These are phyloP conservation scores for Microctenopoma steveboyesi DNA, from an alignment of 2,797 vertebrate species.

Conservation along the genomic window DNA sequence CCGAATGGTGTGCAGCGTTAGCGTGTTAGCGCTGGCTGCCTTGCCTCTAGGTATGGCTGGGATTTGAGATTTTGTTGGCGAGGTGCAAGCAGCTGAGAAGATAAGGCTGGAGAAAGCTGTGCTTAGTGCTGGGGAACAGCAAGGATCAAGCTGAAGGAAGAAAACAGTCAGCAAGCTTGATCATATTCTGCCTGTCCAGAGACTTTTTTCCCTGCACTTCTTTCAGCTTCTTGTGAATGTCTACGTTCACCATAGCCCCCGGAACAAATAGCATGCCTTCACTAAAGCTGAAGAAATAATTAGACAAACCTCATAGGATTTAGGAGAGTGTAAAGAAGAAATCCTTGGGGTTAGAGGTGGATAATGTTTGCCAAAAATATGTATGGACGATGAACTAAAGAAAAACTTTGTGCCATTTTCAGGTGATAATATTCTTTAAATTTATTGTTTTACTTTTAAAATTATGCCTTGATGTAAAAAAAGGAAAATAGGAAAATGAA, in stretches of 20 bases:
- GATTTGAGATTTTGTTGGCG: constrained; percentile 73
- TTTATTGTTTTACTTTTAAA: neutral
- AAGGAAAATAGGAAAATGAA: too few species aligned
- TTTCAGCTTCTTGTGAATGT: constrained; percentile 42
- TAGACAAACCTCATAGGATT: constrained; percentile 61
- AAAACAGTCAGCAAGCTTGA: constrained; percentile 55
- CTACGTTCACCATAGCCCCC: constrained; percentile 12
- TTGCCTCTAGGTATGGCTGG: constrained; percentile 69
- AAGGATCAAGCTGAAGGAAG: constrained; percentile 63
- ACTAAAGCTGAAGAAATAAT: constrained; percentile 69
- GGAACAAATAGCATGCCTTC: constrained; percentile 40
- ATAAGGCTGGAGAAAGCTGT: constrained; percentile 64
- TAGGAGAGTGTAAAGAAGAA: constrained; percentile 41
- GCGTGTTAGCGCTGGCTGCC: constrained; percentile 49
- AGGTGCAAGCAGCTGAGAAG: constrained; percentile 60
- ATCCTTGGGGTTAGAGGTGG: constrained; percentile 35
- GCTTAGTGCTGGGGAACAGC: constrained; percentile 63
- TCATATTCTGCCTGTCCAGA: constrained; percentile 60
- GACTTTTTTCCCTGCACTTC: constrained; percentile 31
- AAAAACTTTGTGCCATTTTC: neutral
- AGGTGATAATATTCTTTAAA: neutral
- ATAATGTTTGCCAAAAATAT: constrained; percentile 20
- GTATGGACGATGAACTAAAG: neutral
- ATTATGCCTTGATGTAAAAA: neutral
- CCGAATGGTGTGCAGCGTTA: constrained; percentile 69